These are phyloP conservation scores for Seira sanloemensis DNA, from an alignment of 2,888 invertebrate species.

Conservation along the genomic window DNA sequence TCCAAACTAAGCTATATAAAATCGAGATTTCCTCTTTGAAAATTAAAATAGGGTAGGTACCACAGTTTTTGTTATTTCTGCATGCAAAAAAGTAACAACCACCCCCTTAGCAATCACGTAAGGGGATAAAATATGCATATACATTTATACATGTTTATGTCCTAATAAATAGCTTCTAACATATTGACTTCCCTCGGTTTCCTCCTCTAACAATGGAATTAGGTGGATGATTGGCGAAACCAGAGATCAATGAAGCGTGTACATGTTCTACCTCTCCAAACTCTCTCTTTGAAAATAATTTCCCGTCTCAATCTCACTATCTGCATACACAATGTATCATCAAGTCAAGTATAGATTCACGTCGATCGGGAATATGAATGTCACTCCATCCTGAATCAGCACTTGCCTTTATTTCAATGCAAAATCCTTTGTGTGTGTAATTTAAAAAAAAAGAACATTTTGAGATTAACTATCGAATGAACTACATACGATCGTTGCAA, in stretches of 20 bases:
- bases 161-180: slow-evolving; percentile 36
- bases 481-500: slow-evolving; percentile 20
- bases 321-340: not conserved
- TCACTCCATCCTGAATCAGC: slow-evolving; percentile 45
- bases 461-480: slow-evolving; percentile 37
- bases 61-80: slow-evolving; percentile 19
- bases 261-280: slow-evolving; percentile 29
- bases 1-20: slow-evolving; percentile 14
- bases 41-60: slow-evolving; percentile 12
- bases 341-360: not conserved
- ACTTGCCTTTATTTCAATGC: slow-evolving; percentile 14
- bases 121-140: slow-evolving; percentile 1
- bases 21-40: slow-evolving; percentile 43
- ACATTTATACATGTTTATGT: not conserved
- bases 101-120: slow-evolving; percentile 47
- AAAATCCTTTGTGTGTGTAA: not conserved
- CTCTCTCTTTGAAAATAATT: slow-evolving; percentile 35
- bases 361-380: not conserved
- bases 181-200: not conserved
- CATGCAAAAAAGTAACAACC: not conserved
- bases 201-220: not conserved
- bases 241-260: slow-evolving; percentile 53
- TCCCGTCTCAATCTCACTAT: not conserved
- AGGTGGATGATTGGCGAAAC: slow-evolving; percentile 40
- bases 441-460: slow-evolving; percentile 2